Evolutionary conservation across 2,888 invertebrate genomes (phyloP).

Genomic region (Lasioglossum malachurum): DNA sequence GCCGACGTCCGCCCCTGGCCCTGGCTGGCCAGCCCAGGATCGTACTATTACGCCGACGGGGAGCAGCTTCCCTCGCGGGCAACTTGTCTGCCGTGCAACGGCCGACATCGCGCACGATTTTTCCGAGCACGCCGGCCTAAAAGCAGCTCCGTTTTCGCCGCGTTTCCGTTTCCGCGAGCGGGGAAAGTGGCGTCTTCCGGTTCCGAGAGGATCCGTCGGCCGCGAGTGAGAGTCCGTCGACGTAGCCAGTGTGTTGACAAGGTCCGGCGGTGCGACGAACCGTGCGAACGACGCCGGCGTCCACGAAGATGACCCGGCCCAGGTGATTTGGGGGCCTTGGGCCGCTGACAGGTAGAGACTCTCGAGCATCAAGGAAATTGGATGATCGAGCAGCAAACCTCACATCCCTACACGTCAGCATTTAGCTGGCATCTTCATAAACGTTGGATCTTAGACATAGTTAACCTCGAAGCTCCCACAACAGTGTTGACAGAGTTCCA

Average conservation of each 20-base stretch:
- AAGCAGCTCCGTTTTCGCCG: conserved; percentile 8
- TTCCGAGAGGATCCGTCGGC: neutral
- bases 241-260: conserved; percentile 20
- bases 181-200: conserved; percentile 25
- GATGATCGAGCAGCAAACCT: conserved; percentile 7
- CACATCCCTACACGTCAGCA: neutral
- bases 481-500: neutral
- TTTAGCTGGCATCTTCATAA: neutral
- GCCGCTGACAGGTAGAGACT: neutral
- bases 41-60: conserved; percentile 73
- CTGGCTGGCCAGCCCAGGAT: conserved; percentile 70
- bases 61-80: conserved; percentile 69
- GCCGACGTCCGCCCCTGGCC: conserved; percentile 76
- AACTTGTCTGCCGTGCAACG: conserved; percentile 47
- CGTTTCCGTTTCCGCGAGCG: neutral
- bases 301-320: neutral
- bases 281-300: conserved; percentile 21
- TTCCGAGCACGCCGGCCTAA: conserved; percentile 22
- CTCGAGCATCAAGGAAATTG: neutral
- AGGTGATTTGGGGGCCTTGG: conserved; percentile 27
- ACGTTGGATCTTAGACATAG: neutral
- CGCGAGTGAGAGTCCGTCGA: neutral
- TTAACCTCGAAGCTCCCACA: neutral
- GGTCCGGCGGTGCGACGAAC: conserved; percentile 29
- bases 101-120: conserved; percentile 55